A percentile compares a stretch with the other conserved stretches of the same genome.
These are phyloP conservation scores for Pharmacophagus antenor DNA, from an alignment of 2,888 invertebrate species.

Conservation along the genomic window DNA sequence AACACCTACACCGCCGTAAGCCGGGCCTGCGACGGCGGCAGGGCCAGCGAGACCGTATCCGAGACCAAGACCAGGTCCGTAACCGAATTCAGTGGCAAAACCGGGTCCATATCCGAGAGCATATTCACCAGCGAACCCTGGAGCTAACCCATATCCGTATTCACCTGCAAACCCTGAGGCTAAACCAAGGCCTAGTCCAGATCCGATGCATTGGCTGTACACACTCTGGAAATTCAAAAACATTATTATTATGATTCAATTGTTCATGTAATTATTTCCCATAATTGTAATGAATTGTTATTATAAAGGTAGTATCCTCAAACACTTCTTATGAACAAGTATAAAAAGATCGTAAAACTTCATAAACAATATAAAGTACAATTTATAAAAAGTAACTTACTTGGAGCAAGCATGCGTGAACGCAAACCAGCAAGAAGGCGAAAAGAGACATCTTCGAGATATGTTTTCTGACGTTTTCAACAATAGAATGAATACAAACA, in stretches of 20 bases:
- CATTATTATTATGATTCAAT: background rate
- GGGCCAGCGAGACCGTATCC: constrained; percentile 16
- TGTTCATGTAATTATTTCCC: too few relatives aligned
- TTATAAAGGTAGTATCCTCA: constrained; percentile 1
- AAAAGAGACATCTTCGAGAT: constrained; percentile 41
- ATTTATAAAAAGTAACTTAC: constrained; percentile 33
- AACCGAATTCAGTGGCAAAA: constrained; percentile 12
- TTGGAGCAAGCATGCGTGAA: constrained; percentile 50
- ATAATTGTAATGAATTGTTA: background rate
- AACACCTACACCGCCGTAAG: constrained; percentile 37
- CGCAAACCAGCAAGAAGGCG: constrained; percentile 42
- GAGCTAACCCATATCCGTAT: constrained; percentile 6
- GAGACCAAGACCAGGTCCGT: constrained; percentile 17
- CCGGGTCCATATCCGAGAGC: constrained; percentile 13
- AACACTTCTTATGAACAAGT: too few relatives aligned
- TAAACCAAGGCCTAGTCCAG: constrained; percentile 9
- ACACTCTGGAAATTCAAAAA: constrained; percentile 5
- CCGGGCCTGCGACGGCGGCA: too few relatives aligned
- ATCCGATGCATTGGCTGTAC: constrained; percentile 5
- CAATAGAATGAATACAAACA: constrained; percentile 3
- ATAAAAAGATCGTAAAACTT: too few relatives aligned
- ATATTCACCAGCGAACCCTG: constrained; percentile 7
- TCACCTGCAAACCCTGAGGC: background rate
- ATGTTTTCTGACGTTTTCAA: constrained; percentile 27
- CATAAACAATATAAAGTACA: too few relatives aligned